A percentile compares a stretch with the other conserved stretches of the same genome.
Evolutionary conservation across 2,888 invertebrate species (phyloP).

Genomic region (Ethmia dodecea): DNA sequence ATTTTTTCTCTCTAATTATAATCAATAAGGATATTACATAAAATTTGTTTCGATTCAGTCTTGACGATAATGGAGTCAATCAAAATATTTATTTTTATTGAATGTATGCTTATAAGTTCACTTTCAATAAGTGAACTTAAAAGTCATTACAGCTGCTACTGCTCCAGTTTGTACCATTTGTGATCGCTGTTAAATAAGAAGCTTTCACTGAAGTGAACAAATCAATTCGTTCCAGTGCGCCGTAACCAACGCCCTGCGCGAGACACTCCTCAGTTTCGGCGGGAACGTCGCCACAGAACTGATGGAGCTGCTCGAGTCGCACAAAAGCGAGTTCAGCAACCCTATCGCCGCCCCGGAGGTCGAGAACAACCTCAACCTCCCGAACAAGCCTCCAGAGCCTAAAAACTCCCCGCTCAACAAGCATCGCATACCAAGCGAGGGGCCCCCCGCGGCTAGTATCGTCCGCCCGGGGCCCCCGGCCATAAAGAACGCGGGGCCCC

Average conservation of each 20-base stretch:
- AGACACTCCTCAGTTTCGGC: conserved; percentile 66
- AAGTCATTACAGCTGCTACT: too few species aligned
- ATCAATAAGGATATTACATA: too few species aligned
- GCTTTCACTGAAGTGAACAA: too few species aligned
- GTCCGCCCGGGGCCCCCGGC: conserved; percentile 28
- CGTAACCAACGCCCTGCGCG: conserved; percentile 65
- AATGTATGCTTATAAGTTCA: too few species aligned
- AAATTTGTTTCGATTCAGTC: too few species aligned
- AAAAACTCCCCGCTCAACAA: conserved; percentile 30
- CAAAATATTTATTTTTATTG: too few species aligned
- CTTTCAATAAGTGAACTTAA: too few species aligned
- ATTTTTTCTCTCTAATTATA: background rate
- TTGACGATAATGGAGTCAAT: too few species aligned
- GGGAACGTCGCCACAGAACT: conserved; percentile 55
- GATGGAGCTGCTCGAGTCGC: conserved; percentile 40
- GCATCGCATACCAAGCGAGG: conserved; percentile 4
- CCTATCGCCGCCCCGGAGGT: conserved; percentile 15
- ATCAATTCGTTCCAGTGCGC: conserved; percentile 50
- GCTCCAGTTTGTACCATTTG: too few species aligned
- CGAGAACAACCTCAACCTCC: conserved; percentile 46
- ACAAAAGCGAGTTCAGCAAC: conserved; percentile 21
- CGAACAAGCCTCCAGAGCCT: conserved; percentile 33
- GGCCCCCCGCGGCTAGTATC: conserved; percentile 3
- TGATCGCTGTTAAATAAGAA: too few species aligned
- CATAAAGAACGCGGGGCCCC: conserved; percentile 8